Percentiles rank a stretch among this genome's conserved stretches.
phyloP scores from a whole-genome alignment of 1,140 invertebrate genomes.

The Hesperophylax magnus region DNA sequence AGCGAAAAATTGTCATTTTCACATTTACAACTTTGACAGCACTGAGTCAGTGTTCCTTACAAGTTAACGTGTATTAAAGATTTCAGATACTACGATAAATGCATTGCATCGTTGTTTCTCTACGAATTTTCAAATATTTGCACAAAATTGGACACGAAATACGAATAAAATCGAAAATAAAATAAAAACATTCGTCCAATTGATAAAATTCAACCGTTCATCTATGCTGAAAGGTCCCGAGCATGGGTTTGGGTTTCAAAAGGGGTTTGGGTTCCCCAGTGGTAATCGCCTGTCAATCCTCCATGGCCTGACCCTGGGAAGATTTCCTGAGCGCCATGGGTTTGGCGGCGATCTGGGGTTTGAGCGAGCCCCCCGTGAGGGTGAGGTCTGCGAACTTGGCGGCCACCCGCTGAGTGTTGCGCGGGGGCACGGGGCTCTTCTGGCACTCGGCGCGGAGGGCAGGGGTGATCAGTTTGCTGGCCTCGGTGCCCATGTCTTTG shows the following conservation, averaged over 20 bases:
- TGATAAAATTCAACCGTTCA: constrained; percentile 28
- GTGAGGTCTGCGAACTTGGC: constrained; percentile 75
- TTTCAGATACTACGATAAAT: too few relatives aligned
- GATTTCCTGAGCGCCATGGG: constrained; percentile 82
- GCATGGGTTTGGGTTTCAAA: constrained; percentile 49
- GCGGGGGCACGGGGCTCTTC: constrained; percentile 70
- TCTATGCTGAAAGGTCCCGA: constrained; percentile 51
- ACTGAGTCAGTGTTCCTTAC: too few relatives aligned
- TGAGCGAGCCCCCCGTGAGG: constrained; percentile 74
- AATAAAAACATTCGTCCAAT: neutral
- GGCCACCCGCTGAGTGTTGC: constrained; percentile 72
- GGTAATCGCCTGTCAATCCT: constrained; percentile 51
- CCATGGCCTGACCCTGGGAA: constrained; percentile 68
- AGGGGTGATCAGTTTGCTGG: constrained; percentile 43
- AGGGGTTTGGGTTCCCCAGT: constrained; percentile 38
- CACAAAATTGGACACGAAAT: too few relatives aligned
- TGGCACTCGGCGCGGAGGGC: constrained; percentile 46
- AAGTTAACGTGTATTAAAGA: too few relatives aligned
- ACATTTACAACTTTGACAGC: too few relatives aligned
- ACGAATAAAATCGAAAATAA: neutral
- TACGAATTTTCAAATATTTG: too few relatives aligned
- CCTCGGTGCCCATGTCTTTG: constrained; percentile 32
- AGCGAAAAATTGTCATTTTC: too few relatives aligned
- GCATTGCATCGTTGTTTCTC: too few relatives aligned
- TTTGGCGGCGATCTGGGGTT: constrained; percentile 81